Evolutionary conservation across 1,140 invertebrate genomes (phyloP).

Genomic region (Rhopalosiphum maidis): DNA sequence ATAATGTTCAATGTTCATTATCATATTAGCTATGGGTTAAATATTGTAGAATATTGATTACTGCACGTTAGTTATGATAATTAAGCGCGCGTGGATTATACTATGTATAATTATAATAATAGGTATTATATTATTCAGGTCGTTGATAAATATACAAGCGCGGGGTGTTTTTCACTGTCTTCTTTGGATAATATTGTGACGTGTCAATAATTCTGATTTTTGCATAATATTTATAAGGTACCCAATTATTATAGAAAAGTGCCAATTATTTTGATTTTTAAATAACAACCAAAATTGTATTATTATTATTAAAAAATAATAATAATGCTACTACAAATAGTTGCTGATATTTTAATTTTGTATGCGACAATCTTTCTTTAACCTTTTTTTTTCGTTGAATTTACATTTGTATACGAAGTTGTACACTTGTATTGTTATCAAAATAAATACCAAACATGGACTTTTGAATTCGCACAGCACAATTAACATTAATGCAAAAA

Average conservation of each 20-base stretch:
- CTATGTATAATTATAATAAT: neutral
- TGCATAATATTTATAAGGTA: neutral
- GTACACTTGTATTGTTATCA: neutral
- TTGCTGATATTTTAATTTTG: neutral
- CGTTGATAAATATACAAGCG: neutral
- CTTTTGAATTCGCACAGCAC: neutral
- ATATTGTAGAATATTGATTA: neutral
- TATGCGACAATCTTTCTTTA: neutral
- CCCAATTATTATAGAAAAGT: neutral
- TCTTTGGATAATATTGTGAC: neutral
- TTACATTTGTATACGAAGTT: neutral
- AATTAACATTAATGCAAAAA: neutral
- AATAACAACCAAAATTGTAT: neutral
- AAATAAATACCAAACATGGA: neutral
- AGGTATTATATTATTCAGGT: neutral
- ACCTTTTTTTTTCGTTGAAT: neutral
- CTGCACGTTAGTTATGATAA: neutral
- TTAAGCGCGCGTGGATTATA: neutral
- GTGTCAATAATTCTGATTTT: neutral
- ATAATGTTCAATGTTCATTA: neutral
- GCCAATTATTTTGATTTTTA: neutral
- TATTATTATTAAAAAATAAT: neutral
- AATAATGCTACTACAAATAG: neutral
- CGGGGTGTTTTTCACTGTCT: neutral
- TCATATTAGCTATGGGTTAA: neutral